Evolutionary conservation across 2,888 invertebrate species (phyloP), one percentile per base, ranked within the genome.

Genomic region (Philereme transversata): DNA sequence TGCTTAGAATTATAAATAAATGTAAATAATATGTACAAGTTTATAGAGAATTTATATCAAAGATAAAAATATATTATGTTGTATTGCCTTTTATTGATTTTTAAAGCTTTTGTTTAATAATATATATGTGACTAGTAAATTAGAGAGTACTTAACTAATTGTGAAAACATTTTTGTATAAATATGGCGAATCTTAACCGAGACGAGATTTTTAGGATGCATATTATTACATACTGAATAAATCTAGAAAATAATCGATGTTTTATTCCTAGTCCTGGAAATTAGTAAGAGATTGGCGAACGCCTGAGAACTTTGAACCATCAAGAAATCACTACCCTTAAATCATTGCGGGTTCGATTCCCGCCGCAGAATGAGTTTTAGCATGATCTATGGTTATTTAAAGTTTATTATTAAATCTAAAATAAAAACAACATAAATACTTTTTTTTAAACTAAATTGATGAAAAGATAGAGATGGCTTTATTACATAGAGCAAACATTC

Each of bases 21-120:
- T 64, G 63, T 67, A 65, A 56, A 64, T 43, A 61, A 63, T 52
- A 49, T 62, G 61, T 65, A 68, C 55, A 66, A 64, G 55, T 60
- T 70, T 68, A 62, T 66, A 68, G 65, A 68, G 56, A 68, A 68
- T 66, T 65, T 67, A 65, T 67, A 64, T 63, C 57, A 64, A 60
- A 54, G 4, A 44, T 51, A 44, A 54, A 41, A 47, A 55, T 45
- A 51, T 57, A 51, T 54, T 68, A 53, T 57, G 58, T 61, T 62
- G 54, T 68, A 63, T 54, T 51, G 67, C 60, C 64, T 65, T 67
- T 52, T 65, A 58, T 58, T 62, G 60, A 60, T 64, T 49, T 59
- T 10, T 51, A 43, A 64, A 55, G 64, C 65, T 65, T 67, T 62
- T 62, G 51, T 62, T 65, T 62, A 49, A 35, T 58, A 52, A 38